phyloP scores from a whole-genome alignment of 92 coral and sea anemone species.

The Nematostella vectensis region DNA sequence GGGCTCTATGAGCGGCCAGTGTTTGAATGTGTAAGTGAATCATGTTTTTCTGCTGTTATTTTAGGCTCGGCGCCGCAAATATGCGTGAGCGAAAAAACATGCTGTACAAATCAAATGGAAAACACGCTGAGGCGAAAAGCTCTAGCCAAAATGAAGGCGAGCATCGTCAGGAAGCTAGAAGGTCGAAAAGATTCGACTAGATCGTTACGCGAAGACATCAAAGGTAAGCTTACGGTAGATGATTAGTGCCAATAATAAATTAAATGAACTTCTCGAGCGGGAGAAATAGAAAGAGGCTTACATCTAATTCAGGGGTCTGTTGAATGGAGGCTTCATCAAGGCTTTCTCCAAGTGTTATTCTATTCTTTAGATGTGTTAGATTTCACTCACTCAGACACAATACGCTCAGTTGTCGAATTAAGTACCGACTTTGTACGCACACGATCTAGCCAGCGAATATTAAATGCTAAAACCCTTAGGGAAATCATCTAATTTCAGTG shows the following conservation, averaged over 20 bases:
- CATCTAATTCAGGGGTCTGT: too few relatives aligned
- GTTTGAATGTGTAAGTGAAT: too few relatives aligned
- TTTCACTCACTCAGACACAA: too few relatives aligned
- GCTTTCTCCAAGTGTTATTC: too few relatives aligned
- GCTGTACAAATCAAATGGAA: constrained; percentile 68
- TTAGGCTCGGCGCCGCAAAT: constrained; percentile 66
- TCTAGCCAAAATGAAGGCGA: constrained; percentile 35
- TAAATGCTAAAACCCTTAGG: constrained; percentile 1
- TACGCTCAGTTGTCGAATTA: too few relatives aligned
- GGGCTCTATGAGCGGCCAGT: too few relatives aligned
- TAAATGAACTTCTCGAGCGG: background rate
- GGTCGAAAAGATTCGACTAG: constrained; percentile 36
- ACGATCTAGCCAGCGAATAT: too few relatives aligned
- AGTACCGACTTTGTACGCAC: too few relatives aligned
- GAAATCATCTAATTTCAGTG: too few relatives aligned
- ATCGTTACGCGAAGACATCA: constrained; percentile 52
- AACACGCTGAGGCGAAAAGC: constrained; percentile 35
- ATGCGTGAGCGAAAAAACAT: constrained; percentile 46
- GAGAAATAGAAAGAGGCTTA: too few relatives aligned
- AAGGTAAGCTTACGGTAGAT: constrained; percentile 40
- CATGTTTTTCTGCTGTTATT: background rate
- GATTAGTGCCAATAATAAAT: background rate
- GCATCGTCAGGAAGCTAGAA: constrained; percentile 34
- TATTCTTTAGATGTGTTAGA: too few relatives aligned
- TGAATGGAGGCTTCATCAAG: too few relatives aligned